Base-by-base conservation (phyloP, 2,888 invertebrate species). In the Sycophila texana region DNA sequence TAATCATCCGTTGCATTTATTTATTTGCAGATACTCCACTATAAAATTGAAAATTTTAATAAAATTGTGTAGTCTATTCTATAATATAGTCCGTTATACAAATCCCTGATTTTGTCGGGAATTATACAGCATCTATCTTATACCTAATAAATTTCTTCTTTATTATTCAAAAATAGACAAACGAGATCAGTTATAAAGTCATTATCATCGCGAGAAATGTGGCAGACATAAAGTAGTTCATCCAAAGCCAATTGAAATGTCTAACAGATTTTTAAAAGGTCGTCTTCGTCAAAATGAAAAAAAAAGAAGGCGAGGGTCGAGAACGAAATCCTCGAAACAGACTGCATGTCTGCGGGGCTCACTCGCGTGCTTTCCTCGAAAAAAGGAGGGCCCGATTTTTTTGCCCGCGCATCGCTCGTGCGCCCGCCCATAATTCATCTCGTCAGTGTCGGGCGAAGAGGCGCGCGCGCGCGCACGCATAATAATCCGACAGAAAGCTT, bases 401-500 rank as follows among this genome's bases (percentile, higher is more conserved):
- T 47, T 16, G 4, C 26, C 20, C 20, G 18, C 10, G 22, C n/a
- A 39, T 39, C 61, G 13, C 53, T 20, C 30, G 26, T n/a, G 58
- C 67, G 58, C 30, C 26, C 30, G 22, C n/a, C 26, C 63, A 60
- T 75, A 75, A 75, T 61, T 75, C 75, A 75, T 68, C 30, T 61
- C 75, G 75, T 68, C 75, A 60, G 18, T 51, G 74, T 16, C 49
- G 51, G 67, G 58, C 14, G 49, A n/a, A 47, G 13, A 26, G 57
- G 18, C 61, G 22, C 61, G 61, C 61, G 22, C 61, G 61, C 26
- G 10, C 16, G 22, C 20, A 10, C 26, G 7, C 49, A 51, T 60
- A 12, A 20, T 74, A 74, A 74, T 63, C 65, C 65, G 51, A 12
- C 39, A 63, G 58, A 63, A 73, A 63, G 53, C 55, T 63, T 73